Evolutionary conservation across 2,113 vertebrate species (phyloP), one percentile per base, ranked within the genome.

Genomic region (Caretta caretta): DNA sequence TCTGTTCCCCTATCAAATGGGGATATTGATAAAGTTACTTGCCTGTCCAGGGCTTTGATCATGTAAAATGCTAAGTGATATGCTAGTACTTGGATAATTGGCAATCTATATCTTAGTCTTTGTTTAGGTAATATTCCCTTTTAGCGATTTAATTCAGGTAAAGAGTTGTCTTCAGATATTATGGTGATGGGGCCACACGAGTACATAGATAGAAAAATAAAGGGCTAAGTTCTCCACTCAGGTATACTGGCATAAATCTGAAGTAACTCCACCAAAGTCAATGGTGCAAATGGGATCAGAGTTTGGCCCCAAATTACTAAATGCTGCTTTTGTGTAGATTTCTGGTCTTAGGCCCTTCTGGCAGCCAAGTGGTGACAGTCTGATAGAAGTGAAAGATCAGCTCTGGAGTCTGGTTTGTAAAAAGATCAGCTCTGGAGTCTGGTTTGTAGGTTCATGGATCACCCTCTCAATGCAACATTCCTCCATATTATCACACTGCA

Each of bases 11-110:
- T 42, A 42, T 42, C 42, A 42, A 42, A 42, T 83, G 87, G 88
- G 87, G 72, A 83, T 29, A 56, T 54, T 81, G 76, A 53, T 86
- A 78, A 51, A 35, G 62, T 2, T 2, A 69, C 86, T 56, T 56
- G 14, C 89, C 59, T 42, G 29, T 65, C 11, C 31, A 65, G 59
- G 27, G 31, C 13, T 65, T 65, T 65, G 29, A 35, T 13, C 29
- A 35, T 65, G 27, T 6, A 78, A 80, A 88, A 48, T 96, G 95
- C 89, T 92, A 35, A n/a, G 35, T 90, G 27, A 19, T 65, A 42
- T 79, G 14, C 93, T 84, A 56, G 78, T 38, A 3, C 53, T 25
- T 75, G 92, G 83, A 80, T 75, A 93, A 78, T 10, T 93, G 75
- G 88, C 89, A 53, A 69, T 76, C 86, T 51, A 0, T 24, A 27